Evolutionary conservation across 2,888 invertebrate genomes (phyloP).

Genomic region (Apodemia duryi): DNA sequence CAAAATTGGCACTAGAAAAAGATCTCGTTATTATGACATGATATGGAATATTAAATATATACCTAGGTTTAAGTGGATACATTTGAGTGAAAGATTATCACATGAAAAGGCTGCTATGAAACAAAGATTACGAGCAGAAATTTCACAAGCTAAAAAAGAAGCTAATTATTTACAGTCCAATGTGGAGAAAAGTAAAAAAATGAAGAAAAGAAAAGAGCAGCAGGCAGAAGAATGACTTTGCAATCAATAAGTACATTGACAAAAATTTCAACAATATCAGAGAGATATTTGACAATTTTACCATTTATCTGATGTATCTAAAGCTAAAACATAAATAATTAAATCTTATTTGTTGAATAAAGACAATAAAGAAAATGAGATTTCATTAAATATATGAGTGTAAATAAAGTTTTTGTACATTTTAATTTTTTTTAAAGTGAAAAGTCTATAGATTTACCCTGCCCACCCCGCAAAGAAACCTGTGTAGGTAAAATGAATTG

Average conservation of each 20-base stretch:
- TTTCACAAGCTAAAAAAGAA: constrained; percentile 94
- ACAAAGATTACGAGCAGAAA: constrained; percentile 91
- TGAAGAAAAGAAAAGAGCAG: constrained; percentile 68
- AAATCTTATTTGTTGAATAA: too few species aligned
- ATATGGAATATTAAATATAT: constrained; percentile 98
- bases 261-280: too few species aligned
- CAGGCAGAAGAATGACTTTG: constrained; percentile 15
- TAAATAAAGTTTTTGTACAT: too few species aligned
- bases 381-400: too few species aligned
- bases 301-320: too few species aligned
- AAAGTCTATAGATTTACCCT: too few species aligned
- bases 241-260: constrained; percentile 10
- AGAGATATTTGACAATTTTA: too few species aligned
- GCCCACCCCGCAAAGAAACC: too few species aligned
- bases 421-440: too few species aligned
- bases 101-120: constrained; percentile 95
- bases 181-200: constrained; percentile 87
- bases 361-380: too few species aligned
- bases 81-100: constrained; percentile 94
- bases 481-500: too few species aligned
- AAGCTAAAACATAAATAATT: too few species aligned
- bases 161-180: constrained; percentile 91
- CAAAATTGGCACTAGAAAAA: constrained; percentile 90
- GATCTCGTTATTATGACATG: constrained; percentile 91
- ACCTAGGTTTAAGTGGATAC: constrained; percentile 96